phyloP scores from a whole-genome alignment of 35 echinoderm and acorn worm species.

The Nesometra sesokonis region DNA sequence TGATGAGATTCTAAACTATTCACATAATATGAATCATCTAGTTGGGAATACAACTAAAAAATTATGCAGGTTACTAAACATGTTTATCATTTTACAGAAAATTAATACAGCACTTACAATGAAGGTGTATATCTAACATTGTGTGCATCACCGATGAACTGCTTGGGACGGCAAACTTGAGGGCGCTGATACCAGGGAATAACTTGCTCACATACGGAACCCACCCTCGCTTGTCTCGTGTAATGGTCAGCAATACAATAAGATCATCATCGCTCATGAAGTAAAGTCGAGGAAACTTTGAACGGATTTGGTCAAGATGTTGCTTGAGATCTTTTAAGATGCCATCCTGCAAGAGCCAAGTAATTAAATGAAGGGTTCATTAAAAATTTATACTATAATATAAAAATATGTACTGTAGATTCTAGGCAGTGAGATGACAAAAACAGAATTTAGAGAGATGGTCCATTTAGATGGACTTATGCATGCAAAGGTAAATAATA shows the following conservation, averaged over 20 bases:
- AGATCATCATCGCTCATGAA: constrained; percentile 91
- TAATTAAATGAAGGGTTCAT: neutral
- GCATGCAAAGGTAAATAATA: too few species aligned
- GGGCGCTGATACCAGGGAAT: constrained; percentile 40
- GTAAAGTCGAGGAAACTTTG: constrained; percentile 52
- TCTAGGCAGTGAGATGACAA: too few species aligned
- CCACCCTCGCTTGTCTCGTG: constrained; percentile 53
- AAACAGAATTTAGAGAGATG: too few species aligned
- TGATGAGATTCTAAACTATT: too few species aligned
- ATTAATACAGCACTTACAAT: constrained; percentile 43
- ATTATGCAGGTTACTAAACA: too few species aligned
- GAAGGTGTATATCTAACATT: constrained; percentile 64
- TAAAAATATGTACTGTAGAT: too few species aligned
- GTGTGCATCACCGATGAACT: constrained; percentile 24
- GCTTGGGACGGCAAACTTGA: constrained; percentile 49
- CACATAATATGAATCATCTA: too few species aligned
- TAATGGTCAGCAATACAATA: constrained; percentile 49
- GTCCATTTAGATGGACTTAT: too few species aligned
- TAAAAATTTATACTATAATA: too few species aligned
- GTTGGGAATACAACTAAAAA: too few species aligned
- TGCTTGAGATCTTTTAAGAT: constrained; percentile 45
- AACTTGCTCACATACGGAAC: constrained; percentile 53
- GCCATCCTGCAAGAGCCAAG: constrained; percentile 49
- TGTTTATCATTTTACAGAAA: neutral
- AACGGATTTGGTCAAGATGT: constrained; percentile 35